Base-by-base conservation (phyloP, 2,113 vertebrate species). In the Benthochromis sp. region DNA sequence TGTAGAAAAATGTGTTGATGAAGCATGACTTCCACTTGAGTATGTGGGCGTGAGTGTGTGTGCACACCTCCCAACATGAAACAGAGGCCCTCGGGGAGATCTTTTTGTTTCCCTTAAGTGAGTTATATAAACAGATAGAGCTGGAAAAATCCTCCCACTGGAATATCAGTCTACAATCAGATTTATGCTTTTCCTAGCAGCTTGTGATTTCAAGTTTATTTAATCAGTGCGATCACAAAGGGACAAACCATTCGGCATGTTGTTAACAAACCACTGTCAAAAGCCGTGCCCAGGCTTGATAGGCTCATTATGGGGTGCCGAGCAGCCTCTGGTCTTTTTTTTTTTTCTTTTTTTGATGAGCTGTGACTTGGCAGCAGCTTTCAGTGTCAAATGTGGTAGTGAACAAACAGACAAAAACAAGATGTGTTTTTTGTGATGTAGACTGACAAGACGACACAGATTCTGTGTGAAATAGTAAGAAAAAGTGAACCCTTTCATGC, bases 141-240 rank as follows among this genome's bases (percentile, higher is more conserved):
- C 24, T 91, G 91, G 91, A 92, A 93, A 93, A 92, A 90, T 89
- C 84, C 88, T 92, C 89, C 89, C 86, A 50, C 66, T 83, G 61
- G 81, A 94, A 87, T 84, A 90, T 90, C 50, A 80, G 84, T 82
- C 88, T 83, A 76, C 88, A 89, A 86, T 85, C 8, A 89, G 82
- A 91, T 93, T 91, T 90, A 89, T 69, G 86, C 90, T 93, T 38
- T 94, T 88, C 83, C 73, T 43, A 84, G 88, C 81, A 78, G 86
- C 83, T 88, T 92, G 84, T 91, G 86, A 95, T 94, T 93, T 91
- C 50, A 91, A 80, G 90, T 94, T 94, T 94, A 92, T 90, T 94
- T 94, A 89, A 95, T 92, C 90, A 80, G 83, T 81, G 69, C 10
- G 5, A 88, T 92, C 81, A 85, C 78, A 89, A 86, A 92, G 40